Conservation (phyloP, 2,888 invertebrate species). For the Ceraclea dissimilis region DNA sequence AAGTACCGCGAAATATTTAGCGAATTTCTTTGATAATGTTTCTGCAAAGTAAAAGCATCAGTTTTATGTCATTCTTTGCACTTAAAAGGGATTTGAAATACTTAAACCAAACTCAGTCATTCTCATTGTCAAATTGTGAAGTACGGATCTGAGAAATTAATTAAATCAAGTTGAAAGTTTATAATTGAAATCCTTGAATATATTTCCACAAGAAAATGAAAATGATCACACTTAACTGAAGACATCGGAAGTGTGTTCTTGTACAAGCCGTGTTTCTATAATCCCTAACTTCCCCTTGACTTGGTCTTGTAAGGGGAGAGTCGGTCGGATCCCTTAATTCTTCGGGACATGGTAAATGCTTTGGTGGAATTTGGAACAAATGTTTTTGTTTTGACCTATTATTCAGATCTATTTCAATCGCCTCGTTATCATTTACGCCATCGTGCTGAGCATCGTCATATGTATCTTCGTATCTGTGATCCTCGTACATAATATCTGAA, state of each 20-base stretch:
- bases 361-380: slow-evolving; percentile 39
- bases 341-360: slow-evolving; percentile 43
- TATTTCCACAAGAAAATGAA: slow-evolving; percentile 1
- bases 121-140: no score
- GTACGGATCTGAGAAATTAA: no score
- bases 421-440: slow-evolving; percentile 10
- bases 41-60: no score
- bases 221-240: neutral
- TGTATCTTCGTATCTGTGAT: slow-evolving; percentile 12
- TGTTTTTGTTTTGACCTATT: slow-evolving; percentile 27
- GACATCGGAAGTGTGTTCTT: neutral
- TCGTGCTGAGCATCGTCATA: slow-evolving; percentile 19
- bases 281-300: slow-evolving; percentile 24
- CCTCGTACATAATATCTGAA: slow-evolving; percentile 5
- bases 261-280: slow-evolving; percentile 15
- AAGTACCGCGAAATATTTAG: no score
- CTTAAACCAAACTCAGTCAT: no score
- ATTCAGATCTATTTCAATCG: neutral
- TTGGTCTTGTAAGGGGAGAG: slow-evolving; percentile 17
- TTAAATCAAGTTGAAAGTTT: neutral
- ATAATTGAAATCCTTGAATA: neutral
- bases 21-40: no score
- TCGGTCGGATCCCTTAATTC: slow-evolving; percentile 32
- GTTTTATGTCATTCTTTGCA: no score
- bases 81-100: no score